Evolutionary conservation across 2,113 vertebrate species (phyloP), one percentile per base, ranked within the genome.

Genomic region (Grus americana): DNA sequence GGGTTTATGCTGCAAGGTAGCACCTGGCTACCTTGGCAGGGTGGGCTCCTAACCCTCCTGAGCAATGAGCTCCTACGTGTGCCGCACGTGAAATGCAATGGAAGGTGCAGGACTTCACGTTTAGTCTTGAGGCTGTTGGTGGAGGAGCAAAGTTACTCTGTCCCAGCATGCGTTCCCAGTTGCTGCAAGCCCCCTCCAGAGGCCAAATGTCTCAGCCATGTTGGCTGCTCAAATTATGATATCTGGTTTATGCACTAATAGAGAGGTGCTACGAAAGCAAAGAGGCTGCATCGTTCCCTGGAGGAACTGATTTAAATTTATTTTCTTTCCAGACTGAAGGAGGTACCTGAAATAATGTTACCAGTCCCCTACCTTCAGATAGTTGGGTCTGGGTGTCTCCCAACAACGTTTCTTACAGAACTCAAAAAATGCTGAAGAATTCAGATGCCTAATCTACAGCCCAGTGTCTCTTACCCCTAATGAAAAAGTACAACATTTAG

Each of bases 11-110:
- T 47, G 15, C 42, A 49, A 52, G 47, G 24, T 15, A 52, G 54
- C 54, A 42, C 11, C 42, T 49, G 82, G 34, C 38, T 68, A 13
- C 21, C 29, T 44, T 10, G 63, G 29, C 47, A 78, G 29, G 34
- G 38, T n/a, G 32, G 63, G 12, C 34, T 66, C 58, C 13, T 4
- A 21, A 58, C 4, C 24, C 66, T 55, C 24, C 0, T 0, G n/a
- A 79, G n/a, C 68, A 81, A 49, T 2, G 6, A 82, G 38, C 8
- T 73, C 34, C 22, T 32, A 30, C 3, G 1, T 0, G 1, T 14
- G 23, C 32, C 36, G 15, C 44, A 27, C 9, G 9, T 36, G 71
- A 55, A 74, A 21, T 0, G 5, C 21, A 38, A 20, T 5, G n/a
- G 50, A 50, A 93, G 13, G 23, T 34, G 50, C 4, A 65, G 71